These are phyloP conservation scores for Actinopyga echinites DNA, from an alignment of 53 echinoderm and acorn worm genomes.

Conservation along the genomic window DNA sequence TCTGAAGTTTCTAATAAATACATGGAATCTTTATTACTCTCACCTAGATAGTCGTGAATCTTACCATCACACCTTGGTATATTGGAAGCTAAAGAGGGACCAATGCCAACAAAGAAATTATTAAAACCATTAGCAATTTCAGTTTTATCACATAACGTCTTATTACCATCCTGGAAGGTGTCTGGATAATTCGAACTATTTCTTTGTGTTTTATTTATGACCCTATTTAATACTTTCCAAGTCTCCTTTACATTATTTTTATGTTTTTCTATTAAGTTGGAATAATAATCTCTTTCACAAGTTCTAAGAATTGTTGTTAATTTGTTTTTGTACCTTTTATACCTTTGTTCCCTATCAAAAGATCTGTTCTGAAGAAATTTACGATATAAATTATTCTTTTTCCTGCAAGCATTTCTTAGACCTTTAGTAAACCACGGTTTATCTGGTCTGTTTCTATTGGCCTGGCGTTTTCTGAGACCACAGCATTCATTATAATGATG, in stretches of 20 bases:
- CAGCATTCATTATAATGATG: no score
- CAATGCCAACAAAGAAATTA: background rate
- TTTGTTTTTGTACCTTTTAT: background rate
- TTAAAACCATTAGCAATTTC: no score
- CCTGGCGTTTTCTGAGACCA: no score
- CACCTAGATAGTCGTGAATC: background rate
- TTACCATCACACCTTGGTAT: background rate
- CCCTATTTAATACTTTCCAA: background rate
- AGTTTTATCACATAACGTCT: background rate
- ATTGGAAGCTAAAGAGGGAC: background rate
- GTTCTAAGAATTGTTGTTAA: background rate
- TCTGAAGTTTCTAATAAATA: background rate
- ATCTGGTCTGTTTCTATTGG: no score
- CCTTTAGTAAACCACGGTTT: no score
- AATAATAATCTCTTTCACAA: background rate
- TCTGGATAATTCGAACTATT: background rate
- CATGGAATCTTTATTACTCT: background rate
- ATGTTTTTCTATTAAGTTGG: background rate
- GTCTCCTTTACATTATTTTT: slow-evolving; percentile 1
- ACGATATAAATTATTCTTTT: background rate
- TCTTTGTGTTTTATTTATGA: background rate
- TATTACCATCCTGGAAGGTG: background rate
- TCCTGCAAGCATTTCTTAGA: no score
- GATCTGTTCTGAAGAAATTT: background rate
- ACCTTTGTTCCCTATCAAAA: background rate